These are phyloP conservation scores for Entomobrya proxima DNA, from an alignment of 2,888 invertebrate genomes.

Conservation along the genomic window DNA sequence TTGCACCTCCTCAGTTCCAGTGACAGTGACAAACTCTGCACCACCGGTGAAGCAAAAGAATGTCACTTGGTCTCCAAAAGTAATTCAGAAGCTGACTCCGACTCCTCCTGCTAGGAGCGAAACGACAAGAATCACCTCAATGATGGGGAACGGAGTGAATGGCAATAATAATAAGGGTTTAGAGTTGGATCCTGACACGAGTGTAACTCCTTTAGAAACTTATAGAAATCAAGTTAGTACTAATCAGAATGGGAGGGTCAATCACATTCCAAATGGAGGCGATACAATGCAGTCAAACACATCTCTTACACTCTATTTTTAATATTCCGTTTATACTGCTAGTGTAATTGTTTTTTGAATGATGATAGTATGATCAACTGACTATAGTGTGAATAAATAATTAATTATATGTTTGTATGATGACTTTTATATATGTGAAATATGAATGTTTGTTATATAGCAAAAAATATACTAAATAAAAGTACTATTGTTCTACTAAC, in stretches of 20 bases:
- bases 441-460: no score
- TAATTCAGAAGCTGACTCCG: slow-evolving; percentile 72
- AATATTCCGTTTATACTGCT: slow-evolving; percentile 9
- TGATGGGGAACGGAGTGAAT: slow-evolving; percentile 26
- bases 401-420: no score
- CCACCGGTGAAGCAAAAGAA: slow-evolving; percentile 66
- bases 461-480: no score
- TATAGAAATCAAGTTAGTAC: slow-evolving; percentile 67
- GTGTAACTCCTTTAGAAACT: slow-evolving; percentile 74
- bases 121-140: slow-evolving; percentile 65
- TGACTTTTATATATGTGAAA: no score
- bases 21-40: slow-evolving; percentile 59
- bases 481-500: no score
- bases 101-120: slow-evolving; percentile 68
- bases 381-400: background rate
- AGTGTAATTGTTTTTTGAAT: background rate
- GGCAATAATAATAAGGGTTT: slow-evolving; percentile 69
- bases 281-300: slow-evolving; percentile 74
- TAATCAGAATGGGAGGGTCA: slow-evolving; percentile 66
- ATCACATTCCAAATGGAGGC: slow-evolving; percentile 33
- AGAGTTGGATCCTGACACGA: slow-evolving; percentile 73
- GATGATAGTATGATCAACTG: background rate
- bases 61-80: slow-evolving; percentile 75
- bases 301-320: slow-evolving; percentile 74
- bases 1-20: slow-evolving; percentile 62